Base-by-base conservation (phyloP, 1,140 invertebrate species). In the Aphaenogaster floridana region DNA sequence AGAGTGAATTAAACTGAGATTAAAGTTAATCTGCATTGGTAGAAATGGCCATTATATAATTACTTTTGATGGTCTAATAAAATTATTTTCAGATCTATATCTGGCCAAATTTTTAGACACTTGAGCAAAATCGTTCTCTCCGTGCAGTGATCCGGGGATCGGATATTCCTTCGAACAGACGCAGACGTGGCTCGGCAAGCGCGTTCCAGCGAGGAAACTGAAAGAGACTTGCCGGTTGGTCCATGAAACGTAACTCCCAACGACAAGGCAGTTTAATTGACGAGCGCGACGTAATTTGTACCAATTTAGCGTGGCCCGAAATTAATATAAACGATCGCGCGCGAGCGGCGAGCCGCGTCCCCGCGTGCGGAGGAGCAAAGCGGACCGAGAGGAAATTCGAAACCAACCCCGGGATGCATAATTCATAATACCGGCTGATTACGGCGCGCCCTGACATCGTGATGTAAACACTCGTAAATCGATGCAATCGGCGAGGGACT, bases 401-500 rank as follows among this genome's bases (percentile, higher is more conserved):
- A 91, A 79, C 61, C 81, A 86, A 63, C 50, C 71, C 8, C 57
- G 57, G 42, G 72, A 87, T 92, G 86, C 91, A 92, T 92, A 92
- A 92, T 91, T 91, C 91, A 92, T 92, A 84, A 42, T 87, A 74
- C 45, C 77, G 76, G 69, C 54, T 17, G 80, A 86, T 87, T 87
- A 83, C 63, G 76, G 63, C 87, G 80, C 79, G 83, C 85, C 72
- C 81, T 76, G 78, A 89, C 87, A 34, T 57, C 69, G 61, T 52
- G 89, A 86, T 91, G 90, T 92, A 89, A 90, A 92, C 86, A 92
- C 64, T 89, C 88, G 88, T 92, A 92, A 92, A 91, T 92, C 85
- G 78, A 91, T 83, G 86, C 85, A 85, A 91, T 92, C 81, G 84
- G 50, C 61, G 52, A 48, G 57, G 36, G 76, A 48, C 34, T 77